Evolutionary conservation across 2,113 vertebrate species (phyloP).

Genomic region (Trichomycterus rosablanca): DNA sequence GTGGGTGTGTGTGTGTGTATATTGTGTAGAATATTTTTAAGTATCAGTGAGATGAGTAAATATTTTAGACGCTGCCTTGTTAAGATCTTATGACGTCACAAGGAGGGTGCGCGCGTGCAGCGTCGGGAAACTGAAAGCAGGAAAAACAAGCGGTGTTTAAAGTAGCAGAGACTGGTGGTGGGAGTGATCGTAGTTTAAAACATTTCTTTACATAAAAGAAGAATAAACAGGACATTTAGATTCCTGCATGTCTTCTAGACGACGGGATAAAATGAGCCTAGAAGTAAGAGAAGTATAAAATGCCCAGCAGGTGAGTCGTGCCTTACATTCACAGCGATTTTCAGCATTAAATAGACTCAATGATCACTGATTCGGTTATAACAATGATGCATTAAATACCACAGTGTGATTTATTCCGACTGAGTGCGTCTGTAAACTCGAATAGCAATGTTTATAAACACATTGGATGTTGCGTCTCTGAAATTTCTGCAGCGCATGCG

Average conservation of each 20-base stretch:
- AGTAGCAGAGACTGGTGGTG: neutral
- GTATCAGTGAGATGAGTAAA: too few species aligned
- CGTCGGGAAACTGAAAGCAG: neutral
- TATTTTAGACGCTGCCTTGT: too few species aligned
- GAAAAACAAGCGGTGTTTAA: constrained; percentile 4
- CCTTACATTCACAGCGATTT: constrained; percentile 16
- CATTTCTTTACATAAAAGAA: constrained; percentile 2
- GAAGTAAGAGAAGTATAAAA: constrained; percentile 33
- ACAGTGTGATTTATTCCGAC: neutral
- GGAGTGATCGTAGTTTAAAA: neutral
- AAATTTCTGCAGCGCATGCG: constrained; percentile 52
- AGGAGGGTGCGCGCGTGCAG: neutral
- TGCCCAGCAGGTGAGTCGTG: constrained; percentile 61
- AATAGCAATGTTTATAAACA: too few species aligned
- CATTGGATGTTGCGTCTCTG: constrained; percentile 50
- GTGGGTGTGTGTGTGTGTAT: too few species aligned
- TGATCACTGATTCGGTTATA: neutral
- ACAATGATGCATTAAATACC: neutral
- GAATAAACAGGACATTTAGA: neutral
- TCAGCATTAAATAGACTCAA: neutral
- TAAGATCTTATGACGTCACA: constrained; percentile 30
- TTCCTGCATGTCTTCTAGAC: constrained; percentile 23
- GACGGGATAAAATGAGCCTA: constrained; percentile 24
- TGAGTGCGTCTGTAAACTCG: neutral
- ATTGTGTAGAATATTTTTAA: too few species aligned